phyloP scores from a whole-genome alignment of 2,888 invertebrate genomes.

The Troides helena region DNA sequence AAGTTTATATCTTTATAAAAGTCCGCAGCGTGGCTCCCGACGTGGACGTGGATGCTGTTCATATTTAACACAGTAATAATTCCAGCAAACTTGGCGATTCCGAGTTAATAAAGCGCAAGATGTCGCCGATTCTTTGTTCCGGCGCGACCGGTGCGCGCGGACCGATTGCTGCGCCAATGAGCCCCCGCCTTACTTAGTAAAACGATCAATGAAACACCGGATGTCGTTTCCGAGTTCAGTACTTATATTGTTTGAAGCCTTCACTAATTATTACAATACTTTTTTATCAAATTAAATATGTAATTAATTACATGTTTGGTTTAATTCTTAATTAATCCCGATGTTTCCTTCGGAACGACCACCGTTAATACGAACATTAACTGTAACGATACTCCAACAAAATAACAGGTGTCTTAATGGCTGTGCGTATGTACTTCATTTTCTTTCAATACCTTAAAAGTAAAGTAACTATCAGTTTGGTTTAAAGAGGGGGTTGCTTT shows the following conservation, averaged over 20 bases:
- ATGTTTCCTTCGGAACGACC: no score
- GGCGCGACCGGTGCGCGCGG: slow-evolving; percentile 45
- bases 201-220: slow-evolving; percentile 41
- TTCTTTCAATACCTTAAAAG: no score
- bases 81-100: slow-evolving; percentile 40
- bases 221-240: slow-evolving; percentile 12
- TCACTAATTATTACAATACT: no score
- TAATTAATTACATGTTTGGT: no score
- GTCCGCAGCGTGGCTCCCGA: slow-evolving; percentile 14
- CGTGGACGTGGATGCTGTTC: slow-evolving; percentile 7
- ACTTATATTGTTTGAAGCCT: not conserved
- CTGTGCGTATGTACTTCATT: no score
- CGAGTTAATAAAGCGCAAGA: slow-evolving; percentile 64
- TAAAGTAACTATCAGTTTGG: no score
- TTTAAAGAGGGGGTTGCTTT: no score
- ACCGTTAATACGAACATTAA: no score
- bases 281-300: no score
- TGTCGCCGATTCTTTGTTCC: slow-evolving; percentile 65
- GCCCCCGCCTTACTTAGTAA: slow-evolving; percentile 59
- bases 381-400: no score
- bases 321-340: no score
- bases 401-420: no score
- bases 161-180: slow-evolving; percentile 69
- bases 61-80: slow-evolving; percentile 41
- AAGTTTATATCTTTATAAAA: slow-evolving; percentile 27